phyloP scores from a whole-genome alignment of 2,888 invertebrate species.

The Eupithecia subumbrata region DNA sequence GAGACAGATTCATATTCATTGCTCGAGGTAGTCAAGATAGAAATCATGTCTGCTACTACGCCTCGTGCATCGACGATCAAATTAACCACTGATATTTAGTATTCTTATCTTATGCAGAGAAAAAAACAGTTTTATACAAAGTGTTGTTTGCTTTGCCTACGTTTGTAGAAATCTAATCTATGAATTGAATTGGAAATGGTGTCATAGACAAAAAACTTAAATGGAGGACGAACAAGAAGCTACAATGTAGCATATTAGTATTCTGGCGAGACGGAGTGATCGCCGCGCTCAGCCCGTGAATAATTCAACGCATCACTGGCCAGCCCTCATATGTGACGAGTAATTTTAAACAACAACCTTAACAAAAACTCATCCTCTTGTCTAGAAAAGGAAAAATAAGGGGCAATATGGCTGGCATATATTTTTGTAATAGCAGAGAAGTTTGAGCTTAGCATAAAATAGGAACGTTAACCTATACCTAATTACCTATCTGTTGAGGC shows the following conservation, averaged over 20 bases:
- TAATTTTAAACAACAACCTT: conserved; percentile 56
- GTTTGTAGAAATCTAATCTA: conserved; percentile 37
- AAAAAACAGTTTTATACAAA: background rate
- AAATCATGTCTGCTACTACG: conserved; percentile 2
- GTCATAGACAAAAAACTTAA: conserved; percentile 41
- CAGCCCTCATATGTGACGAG: conserved; percentile 60
- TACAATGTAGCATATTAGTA: conserved; percentile 59
- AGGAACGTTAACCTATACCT: background rate
- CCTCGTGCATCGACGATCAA: background rate
- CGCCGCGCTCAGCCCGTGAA: conserved; percentile 57
- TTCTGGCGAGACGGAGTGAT: conserved; percentile 56
- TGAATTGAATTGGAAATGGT: conserved; percentile 40
- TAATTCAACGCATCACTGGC: conserved; percentile 63
- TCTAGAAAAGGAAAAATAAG: conserved; percentile 2
- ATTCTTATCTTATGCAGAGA: background rate
- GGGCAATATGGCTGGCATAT: background rate
- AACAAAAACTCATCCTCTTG: conserved; percentile 32
- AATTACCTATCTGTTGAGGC: background rate
- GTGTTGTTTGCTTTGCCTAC: conserved; percentile 19
- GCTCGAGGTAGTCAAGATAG: conserved; percentile 8
- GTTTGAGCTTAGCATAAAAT: background rate
- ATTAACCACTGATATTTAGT: conserved; percentile 5
- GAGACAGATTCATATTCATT: background rate
- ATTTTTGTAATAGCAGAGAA: background rate
- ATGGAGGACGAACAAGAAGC: conserved; percentile 47